These are phyloP conservation scores for Rhynchonema sp. DNA, from an alignment of 2,888 invertebrate genomes.

Conservation along the genomic window DNA sequence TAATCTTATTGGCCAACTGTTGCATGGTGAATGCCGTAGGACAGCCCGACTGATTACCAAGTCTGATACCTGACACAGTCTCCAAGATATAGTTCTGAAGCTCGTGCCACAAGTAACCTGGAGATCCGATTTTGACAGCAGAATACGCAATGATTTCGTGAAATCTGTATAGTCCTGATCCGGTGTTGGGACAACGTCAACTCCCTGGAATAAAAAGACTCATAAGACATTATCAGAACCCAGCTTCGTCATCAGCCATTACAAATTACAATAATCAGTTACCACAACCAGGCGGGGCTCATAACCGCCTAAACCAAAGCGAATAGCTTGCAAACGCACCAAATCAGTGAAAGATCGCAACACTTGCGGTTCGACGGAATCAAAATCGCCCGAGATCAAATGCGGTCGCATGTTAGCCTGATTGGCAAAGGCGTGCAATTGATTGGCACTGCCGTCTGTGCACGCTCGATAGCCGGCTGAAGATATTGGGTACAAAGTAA, in stretches of 20 bases:
- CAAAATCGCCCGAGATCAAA: neutral
- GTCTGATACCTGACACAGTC: neutral
- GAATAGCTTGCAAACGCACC: too few species aligned
- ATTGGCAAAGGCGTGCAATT: neutral
- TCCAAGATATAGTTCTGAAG: neutral
- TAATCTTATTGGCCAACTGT: too few species aligned
- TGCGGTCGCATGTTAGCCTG: neutral
- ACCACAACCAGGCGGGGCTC: too few species aligned
- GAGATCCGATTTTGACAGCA: too few species aligned
- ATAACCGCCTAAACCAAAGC: too few species aligned
- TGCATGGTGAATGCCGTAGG: too few species aligned
- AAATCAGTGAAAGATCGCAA: neutral
- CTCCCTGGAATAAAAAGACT: too few species aligned
- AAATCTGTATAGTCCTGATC: conserved; percentile 6
- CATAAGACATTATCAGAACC: too few species aligned
- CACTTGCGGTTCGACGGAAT: neutral
- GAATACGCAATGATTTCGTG: conserved; percentile 1
- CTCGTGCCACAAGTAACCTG: too few species aligned
- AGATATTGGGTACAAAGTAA: neutral
- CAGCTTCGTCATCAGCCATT: too few species aligned
- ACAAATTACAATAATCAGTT: too few species aligned
- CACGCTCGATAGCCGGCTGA: neutral
- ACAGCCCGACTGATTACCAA: too few species aligned
- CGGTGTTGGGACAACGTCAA: neutral
- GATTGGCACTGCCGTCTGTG: neutral